Base-by-base conservation (phyloP, 1,140 invertebrate species). In the Drosophila aff. region DNA sequence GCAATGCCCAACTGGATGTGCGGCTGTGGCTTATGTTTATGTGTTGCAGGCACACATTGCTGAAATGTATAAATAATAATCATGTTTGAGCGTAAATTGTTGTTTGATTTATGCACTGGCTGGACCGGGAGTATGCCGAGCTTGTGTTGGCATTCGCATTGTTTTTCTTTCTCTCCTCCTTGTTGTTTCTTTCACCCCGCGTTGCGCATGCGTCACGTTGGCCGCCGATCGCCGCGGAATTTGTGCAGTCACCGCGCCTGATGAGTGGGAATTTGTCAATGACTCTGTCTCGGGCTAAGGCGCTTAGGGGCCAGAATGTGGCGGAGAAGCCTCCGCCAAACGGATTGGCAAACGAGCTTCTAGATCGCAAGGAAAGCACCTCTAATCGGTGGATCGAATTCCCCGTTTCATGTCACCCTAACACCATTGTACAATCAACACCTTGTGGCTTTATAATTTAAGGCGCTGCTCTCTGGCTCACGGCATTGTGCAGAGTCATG, bases 61-160 rank as follows among this genome's bases (percentile, higher is more conserved):
- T 86, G 83, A 86, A 86, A 86, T 79, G 79, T 79, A 86, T 68
- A 82, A 69, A 71, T 69, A 83, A 86, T 84, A 77, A 81, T 78
- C 64, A 81, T 78, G 78, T 81, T 69, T 72, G 62, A 82, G 82
- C 68, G 76, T 79, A 82, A 79, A 82, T 79, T 76, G 67, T 85
- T 74, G 75, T 81, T 84, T 83, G 72, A 83, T 84, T 71, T 83
- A 81, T 82, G 65, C 76, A 79, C 58, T 74, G 49, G 55, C 68
- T 53, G 58, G 69, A 58, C 57, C 50, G 67, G 64, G 47, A 76
- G 69, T 79, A 79, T 87, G 83, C 78, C 62, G 71, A 66, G 79
- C n/a, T 71, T 41, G 15, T 57, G 18, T 55, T 40, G 52, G 33
- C 31, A 38, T 69, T 44, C 50, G 38, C 64, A 15, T 57, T 75